These are phyloP conservation scores for Drosophila meridionalis DNA, from an alignment of 2,888 invertebrate species.

Conservation along the genomic window DNA sequence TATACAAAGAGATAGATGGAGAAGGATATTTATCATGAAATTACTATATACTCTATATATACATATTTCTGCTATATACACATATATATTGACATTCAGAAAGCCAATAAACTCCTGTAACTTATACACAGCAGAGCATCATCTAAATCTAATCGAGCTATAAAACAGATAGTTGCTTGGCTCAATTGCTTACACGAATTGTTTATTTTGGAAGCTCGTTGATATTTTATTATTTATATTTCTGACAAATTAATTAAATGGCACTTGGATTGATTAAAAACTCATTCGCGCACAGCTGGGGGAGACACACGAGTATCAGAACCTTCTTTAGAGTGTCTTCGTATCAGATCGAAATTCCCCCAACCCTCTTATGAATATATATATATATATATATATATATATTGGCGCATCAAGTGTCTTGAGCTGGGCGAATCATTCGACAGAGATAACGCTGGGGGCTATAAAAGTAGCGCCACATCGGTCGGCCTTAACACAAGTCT, in stretches of 20 bases:
- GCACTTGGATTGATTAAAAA: constrained; percentile 60
- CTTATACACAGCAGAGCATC: background rate
- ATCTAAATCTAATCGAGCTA: background rate
- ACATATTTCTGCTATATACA: background rate
- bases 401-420: constrained; percentile 26
- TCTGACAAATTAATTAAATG: constrained; percentile 67
- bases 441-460: constrained; percentile 53
- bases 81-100: background rate
- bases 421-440: constrained; percentile 22
- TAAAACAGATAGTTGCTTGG: background rate
- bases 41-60: background rate
- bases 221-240: constrained; percentile 2
- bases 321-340: constrained; percentile 46
- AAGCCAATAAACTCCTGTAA: constrained; percentile 4
- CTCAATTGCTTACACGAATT: background rate
- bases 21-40: background rate
- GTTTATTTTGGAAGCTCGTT: background rate
- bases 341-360: constrained; percentile 59
- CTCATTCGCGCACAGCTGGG: constrained; percentile 41
- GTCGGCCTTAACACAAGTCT: constrained; percentile 19
- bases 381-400: constrained; percentile 11
- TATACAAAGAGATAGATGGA: background rate
- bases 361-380: constrained; percentile 6
- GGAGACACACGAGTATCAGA: constrained; percentile 40
- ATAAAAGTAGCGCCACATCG: constrained; percentile 46